Conservation (phyloP, 1,140 invertebrate species). For the Tyrophagus putrescentiae region DNA sequence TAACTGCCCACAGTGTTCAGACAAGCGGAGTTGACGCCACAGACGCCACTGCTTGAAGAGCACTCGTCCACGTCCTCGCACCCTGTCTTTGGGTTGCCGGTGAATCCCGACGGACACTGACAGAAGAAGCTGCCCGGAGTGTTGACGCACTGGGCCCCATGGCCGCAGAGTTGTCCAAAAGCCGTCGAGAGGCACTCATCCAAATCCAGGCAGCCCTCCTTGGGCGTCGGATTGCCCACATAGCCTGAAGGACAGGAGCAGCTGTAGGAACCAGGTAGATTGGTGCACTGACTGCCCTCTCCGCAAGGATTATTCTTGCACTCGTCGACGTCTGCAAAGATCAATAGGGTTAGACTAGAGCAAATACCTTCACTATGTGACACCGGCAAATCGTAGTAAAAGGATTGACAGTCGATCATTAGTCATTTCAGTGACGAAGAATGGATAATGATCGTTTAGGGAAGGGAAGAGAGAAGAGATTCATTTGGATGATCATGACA, state of each 20-base stretch:
- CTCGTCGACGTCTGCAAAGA: slow-evolving; percentile 47
- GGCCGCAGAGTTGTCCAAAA: slow-evolving; percentile 53
- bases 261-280: slow-evolving; percentile 50
- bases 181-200: slow-evolving; percentile 40
- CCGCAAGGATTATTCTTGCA: slow-evolving; percentile 52
- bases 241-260: slow-evolving; percentile 24
- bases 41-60: slow-evolving; percentile 27
- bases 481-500: too few relatives aligned
- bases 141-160: slow-evolving; percentile 63
- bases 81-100: slow-evolving; percentile 6
- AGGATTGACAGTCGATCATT: too few relatives aligned
- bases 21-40: slow-evolving; percentile 37
- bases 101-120: slow-evolving; percentile 57
- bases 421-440: too few relatives aligned
- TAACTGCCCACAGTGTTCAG: slow-evolving; percentile 58
- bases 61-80: slow-evolving; percentile 47
- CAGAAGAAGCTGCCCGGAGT: slow-evolving; percentile 67
- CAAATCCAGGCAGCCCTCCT: slow-evolving; percentile 34
- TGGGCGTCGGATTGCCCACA: slow-evolving; percentile 25
- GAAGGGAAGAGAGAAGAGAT: too few relatives aligned
- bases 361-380: neutral
- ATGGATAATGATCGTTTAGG: too few relatives aligned
- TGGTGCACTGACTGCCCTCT: slow-evolving; percentile 51
- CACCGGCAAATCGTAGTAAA: too few relatives aligned
- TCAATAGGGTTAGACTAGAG: neutral